phyloP scores from a whole-genome alignment of 1,140 invertebrate species.

The Philotrypesis tridentata region DNA sequence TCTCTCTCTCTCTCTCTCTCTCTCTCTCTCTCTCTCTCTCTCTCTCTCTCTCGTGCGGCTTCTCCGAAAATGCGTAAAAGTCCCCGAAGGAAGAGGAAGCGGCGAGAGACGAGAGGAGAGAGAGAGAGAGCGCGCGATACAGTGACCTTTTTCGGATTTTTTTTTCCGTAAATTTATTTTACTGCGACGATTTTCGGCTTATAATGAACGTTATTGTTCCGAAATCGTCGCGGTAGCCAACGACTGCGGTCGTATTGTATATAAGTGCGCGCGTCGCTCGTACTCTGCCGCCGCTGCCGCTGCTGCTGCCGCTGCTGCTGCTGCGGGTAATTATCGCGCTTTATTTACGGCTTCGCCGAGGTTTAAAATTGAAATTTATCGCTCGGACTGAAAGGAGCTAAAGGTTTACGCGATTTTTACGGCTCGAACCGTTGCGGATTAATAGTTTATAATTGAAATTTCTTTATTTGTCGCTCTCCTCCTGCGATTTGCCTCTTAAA shows the following conservation, averaged over 20 bases:
- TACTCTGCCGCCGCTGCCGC: no score
- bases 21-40: slow-evolving; percentile 40
- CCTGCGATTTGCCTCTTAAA: no score
- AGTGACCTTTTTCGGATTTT: neutral
- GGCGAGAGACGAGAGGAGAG: no score
- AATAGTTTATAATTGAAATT: neutral
- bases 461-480: neutral
- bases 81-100: no score
- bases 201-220: slow-evolving; percentile 10
- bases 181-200: neutral
- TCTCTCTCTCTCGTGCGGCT: slow-evolving; percentile 46
- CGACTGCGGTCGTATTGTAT: no score
- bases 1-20: slow-evolving; percentile 47
- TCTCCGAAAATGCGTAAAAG: slow-evolving; percentile 61
- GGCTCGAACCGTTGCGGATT: neutral
- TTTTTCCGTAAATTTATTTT: neutral
- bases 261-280: no score
- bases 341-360: neutral
- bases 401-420: neutral
- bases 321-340: slow-evolving; percentile 1
- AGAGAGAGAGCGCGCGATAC: no score
- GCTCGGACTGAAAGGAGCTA: neutral
- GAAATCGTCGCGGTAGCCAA: neutral
- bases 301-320: no score
- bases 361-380: slow-evolving; percentile 6